Conservation (phyloP, 1,140 invertebrate species). For the Hyphantria cunea region DNA sequence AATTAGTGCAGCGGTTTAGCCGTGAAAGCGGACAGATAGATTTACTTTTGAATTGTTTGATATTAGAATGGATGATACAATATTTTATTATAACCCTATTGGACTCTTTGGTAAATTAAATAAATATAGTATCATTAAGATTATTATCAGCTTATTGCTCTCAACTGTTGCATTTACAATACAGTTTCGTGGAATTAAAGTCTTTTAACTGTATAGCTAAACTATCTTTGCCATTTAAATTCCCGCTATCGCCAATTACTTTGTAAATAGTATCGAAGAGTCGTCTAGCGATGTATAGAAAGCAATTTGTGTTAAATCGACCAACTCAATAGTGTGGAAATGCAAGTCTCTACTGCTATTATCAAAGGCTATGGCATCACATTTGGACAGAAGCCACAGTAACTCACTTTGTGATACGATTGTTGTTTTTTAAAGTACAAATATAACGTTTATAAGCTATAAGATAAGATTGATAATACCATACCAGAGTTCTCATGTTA, state of each 20-base stretch:
- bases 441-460: conserved; percentile 25
- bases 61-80: too few species aligned
- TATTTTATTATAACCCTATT: too few species aligned
- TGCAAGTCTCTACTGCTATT: conserved; percentile 28
- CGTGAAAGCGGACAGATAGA: too few species aligned
- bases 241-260: conserved; percentile 8
- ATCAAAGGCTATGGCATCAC: conserved; percentile 46
- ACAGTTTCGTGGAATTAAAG: too few species aligned
- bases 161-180: too few species aligned
- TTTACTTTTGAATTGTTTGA: too few species aligned
- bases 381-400: conserved; percentile 54
- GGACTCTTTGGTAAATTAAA: too few species aligned
- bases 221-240: background rate
- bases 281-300: conserved; percentile 30
- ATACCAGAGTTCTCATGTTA: too few species aligned
- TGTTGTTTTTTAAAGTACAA: conserved; percentile 2
- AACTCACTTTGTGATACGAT: conserved; percentile 2
- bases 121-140: too few species aligned
- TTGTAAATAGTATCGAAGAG: conserved; percentile 29
- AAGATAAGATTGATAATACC: conserved; percentile 6
- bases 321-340: conserved; percentile 40
- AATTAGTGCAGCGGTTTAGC: too few species aligned
- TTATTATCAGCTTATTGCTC: too few species aligned
- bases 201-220: too few species aligned
- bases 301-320: conserved; percentile 44